Evolutionary conservation across 2,888 invertebrate species (phyloP).

Genomic region (Coleophora deauratella): DNA sequence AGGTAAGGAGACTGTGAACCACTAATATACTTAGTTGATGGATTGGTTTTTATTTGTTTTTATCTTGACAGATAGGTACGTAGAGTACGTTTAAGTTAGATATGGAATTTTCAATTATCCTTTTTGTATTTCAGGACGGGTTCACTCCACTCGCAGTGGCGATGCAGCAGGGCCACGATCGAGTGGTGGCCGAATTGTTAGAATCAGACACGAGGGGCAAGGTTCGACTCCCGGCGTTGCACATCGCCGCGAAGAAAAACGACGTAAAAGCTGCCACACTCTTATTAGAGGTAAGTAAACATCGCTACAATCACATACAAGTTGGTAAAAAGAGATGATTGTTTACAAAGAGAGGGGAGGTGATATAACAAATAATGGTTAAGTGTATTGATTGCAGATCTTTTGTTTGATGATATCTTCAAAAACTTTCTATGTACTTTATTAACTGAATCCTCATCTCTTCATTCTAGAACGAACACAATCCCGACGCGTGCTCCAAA

Average conservation of each 20-base stretch:
- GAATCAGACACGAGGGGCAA: slow-evolving; percentile 98
- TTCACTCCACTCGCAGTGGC: slow-evolving; percentile 99
- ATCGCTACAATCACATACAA: not conserved
- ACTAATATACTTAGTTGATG: too few species aligned
- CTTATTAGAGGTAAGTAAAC: slow-evolving; percentile 81
- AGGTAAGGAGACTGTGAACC: slow-evolving; percentile 71
- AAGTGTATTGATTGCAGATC: too few species aligned
- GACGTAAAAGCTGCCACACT: slow-evolving; percentile 96
- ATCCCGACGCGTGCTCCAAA: slow-evolving; percentile 97
- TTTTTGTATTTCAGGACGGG: slow-evolving; percentile 81
- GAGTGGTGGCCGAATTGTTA: slow-evolving; percentile 95
- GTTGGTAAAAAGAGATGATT: too few species aligned
- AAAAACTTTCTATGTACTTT: too few species aligned
- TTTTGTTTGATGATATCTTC: too few species aligned
- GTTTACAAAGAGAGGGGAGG: too few species aligned
- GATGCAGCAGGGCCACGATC: slow-evolving; percentile 98
- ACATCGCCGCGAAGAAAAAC: slow-evolving; percentile 99
- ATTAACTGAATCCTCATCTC: too few species aligned
- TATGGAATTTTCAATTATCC: too few species aligned
- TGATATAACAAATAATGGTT: too few species aligned
- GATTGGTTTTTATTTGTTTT: too few species aligned
- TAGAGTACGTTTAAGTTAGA: too few species aligned
- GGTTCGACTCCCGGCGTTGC: slow-evolving; percentile 95
- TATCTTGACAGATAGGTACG: too few species aligned
- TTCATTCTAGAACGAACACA: slow-evolving; percentile 86